Conservation (phyloP, 2,888 invertebrate species). For the Adelphocoris suturalis region DNA sequence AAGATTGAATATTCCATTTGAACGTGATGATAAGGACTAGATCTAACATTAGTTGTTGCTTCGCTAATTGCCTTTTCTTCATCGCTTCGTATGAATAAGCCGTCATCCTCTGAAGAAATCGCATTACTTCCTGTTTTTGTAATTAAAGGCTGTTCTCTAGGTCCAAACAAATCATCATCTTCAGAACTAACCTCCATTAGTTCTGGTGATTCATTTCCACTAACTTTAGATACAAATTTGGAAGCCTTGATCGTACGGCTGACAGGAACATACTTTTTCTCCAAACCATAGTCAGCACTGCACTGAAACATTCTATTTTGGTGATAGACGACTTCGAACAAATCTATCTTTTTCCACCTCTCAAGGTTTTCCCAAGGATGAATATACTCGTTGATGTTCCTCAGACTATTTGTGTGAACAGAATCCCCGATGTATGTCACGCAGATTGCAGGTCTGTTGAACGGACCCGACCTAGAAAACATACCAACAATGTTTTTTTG, state of each 20-base stretch:
- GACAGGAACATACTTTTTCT: neutral
- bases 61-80: neutral
- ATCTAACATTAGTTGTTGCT: neutral
- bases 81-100: neutral
- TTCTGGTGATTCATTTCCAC: neutral
- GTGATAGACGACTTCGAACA: conserved; percentile 35
- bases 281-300: no score
- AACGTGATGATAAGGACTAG: neutral
- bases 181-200: neutral
- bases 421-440: conserved; percentile 48
- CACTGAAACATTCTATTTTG: neutral
- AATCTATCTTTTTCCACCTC: neutral
- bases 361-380: conserved; percentile 40
- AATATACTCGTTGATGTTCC: conserved; percentile 10
- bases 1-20: neutral
- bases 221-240: neutral
- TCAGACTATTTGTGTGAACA: neutral
- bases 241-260: neutral
- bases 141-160: neutral
- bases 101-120: neutral
- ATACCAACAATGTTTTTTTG: no score
- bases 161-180: neutral
- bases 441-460: conserved; percentile 21
- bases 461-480: neutral
- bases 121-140: no score